A percentile compares a stretch with the other conserved stretches of the same genome.
Evolutionary conservation across 2,113 vertebrate species (phyloP).

Genomic region (Pelobates fuscus): DNA sequence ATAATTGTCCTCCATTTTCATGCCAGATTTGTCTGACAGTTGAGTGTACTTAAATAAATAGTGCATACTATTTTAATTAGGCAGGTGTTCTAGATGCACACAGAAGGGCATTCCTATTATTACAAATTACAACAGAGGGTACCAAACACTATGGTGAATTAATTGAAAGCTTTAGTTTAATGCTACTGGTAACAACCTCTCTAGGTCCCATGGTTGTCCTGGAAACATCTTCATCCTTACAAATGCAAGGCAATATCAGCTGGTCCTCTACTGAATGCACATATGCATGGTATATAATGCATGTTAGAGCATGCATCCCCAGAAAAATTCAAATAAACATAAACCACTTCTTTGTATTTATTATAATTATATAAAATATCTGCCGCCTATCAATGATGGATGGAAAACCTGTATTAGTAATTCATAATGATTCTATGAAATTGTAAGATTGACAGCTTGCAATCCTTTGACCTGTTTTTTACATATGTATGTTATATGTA

Average conservation of each 20-base stretch:
- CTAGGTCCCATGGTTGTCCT: constrained; percentile 77
- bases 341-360: no score
- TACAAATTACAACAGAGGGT: constrained; percentile 75
- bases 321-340: not conserved
- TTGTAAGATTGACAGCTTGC: no score
- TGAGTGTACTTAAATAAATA: constrained; percentile 71
- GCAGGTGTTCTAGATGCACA: constrained; percentile 69
- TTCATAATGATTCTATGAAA: no score
- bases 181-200: constrained; percentile 70
- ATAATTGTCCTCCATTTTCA: constrained; percentile 68
- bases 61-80: constrained; percentile 70
- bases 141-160: constrained; percentile 71
- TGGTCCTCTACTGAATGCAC: constrained; percentile 65
- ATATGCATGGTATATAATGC: constrained; percentile 63
- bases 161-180: constrained; percentile 76
- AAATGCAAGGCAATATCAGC: constrained; percentile 65
- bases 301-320: not conserved
- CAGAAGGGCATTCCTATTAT: constrained; percentile 75
- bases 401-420: no score
- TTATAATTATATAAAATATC: no score
- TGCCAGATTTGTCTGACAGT: constrained; percentile 70
- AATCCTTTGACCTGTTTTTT: no score
- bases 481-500: no score
- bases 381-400: no score
- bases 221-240: constrained; percentile 74